Evolutionary conservation across 2,797 vertebrate genomes (phyloP), one percentile per base, ranked within the genome.

Genomic region (Pagetopsis macropterus): DNA sequence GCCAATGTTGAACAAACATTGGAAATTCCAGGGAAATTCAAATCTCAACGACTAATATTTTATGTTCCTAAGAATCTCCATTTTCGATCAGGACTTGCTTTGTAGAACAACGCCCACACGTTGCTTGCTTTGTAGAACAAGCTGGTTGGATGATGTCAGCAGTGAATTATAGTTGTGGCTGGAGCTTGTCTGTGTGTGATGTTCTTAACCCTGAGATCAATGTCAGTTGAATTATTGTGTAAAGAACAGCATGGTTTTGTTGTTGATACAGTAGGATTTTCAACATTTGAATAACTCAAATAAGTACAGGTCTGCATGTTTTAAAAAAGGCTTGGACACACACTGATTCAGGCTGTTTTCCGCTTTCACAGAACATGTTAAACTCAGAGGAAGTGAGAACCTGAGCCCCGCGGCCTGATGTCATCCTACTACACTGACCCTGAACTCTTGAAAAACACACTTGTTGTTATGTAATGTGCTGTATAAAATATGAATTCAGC

Each of bases 391-490:
- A 56, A 16, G n/a, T 0, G 23, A 83, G 72, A 86, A 86, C 76
- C 81, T 79, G 86, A 86, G 72, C 37, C 48, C 44, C 0, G 31
- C 37, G 7, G 51, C 62, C 70, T 85, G 78, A 86, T 54, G 46
- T 89, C 80, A 84, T 19, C 21, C 13, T n/a, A 11, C 72, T 15
- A 54, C 8, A 65, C 63, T 83, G 85, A 89, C 78, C 76, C 82
- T 73, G 65, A 59, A 73, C 65, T 59, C 57, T 51, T 56, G 40
- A 61, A 87, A 87, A 84, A 76, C 70, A 79, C 41, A 44, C 63
- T 78, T 70, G 48, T 74, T 84, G 60, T 87, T 87, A 74, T 23
- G 55, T 62, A 81, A 84, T 48, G 37, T 65, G 70, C 46, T 63
- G 46, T 40, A 15, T 55, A 70, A 66, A 76, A 57, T 57, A 60